Percentiles rank a stretch among this genome's conserved stretches.
Conservation (phyloP, 2,797 vertebrate species). For the Anolis apletophallus region DNA sequence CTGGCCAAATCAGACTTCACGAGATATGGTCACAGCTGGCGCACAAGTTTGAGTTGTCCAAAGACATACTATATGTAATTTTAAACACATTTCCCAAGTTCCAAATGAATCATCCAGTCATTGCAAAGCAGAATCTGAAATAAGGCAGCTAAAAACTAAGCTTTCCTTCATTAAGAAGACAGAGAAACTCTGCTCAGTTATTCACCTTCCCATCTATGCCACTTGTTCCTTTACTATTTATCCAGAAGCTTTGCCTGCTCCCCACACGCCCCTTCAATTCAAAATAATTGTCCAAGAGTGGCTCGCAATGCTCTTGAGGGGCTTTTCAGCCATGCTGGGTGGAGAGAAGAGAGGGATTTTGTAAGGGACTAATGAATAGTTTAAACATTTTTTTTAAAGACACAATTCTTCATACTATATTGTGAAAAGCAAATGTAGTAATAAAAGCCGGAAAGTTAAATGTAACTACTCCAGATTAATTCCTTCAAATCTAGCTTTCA, state of each 20-base stretch:
- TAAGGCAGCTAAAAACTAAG: not conserved
- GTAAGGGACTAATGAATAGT: not conserved
- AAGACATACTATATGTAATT: not conserved
- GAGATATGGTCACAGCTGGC: too few relatives aligned
- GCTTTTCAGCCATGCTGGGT: not conserved
- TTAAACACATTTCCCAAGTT: not conserved
- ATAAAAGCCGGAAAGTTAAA: not conserved
- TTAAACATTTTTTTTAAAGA: not conserved
- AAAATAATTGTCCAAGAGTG: not conserved
- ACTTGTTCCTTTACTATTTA: not conserved
- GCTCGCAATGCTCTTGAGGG: not conserved
- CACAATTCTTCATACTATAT: not conserved
- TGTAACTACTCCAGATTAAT: constrained; percentile 53
- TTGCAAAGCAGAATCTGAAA: not conserved
- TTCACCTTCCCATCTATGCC: not conserved
- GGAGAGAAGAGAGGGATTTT: not conserved
- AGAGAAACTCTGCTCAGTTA: not conserved
- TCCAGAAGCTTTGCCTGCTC: not conserved
- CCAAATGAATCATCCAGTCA: not conserved
- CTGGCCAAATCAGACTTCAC: too few relatives aligned
- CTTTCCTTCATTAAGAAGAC: not conserved
- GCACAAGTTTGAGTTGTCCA: too few relatives aligned
- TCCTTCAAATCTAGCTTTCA: constrained; percentile 62
- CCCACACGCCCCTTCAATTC: not conserved
- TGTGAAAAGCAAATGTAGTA: not conserved